Conservation (phyloP, 2,113 vertebrate species). For the Tychaedon coryphoeus region DNA sequence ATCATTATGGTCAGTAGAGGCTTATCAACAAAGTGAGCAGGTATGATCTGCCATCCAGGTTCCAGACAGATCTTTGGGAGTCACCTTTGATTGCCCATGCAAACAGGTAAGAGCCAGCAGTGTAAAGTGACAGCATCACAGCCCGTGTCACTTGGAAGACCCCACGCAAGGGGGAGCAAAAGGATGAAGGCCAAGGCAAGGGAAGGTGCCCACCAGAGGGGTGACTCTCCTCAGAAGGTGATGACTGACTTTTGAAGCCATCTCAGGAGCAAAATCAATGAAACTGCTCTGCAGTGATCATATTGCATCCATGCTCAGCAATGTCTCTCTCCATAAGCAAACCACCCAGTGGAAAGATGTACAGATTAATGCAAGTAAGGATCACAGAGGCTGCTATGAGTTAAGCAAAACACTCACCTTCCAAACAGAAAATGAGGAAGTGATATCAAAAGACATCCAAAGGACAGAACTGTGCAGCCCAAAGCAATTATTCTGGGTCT, state of each 20-base stretch:
- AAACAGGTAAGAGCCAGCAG: background rate
- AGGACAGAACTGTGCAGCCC: slow-evolving; percentile 83
- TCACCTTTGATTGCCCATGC: background rate
- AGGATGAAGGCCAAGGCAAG: background rate
- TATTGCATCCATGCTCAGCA: background rate
- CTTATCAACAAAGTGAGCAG: background rate
- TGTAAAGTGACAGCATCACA: background rate
- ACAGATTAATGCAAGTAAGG: background rate
- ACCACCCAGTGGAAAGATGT: background rate
- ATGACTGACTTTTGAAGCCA: background rate
- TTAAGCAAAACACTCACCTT: slow-evolving; percentile 72
- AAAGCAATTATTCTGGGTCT: slow-evolving; percentile 87
- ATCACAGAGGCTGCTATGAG: background rate
- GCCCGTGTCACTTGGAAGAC: background rate
- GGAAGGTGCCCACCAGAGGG: background rate
- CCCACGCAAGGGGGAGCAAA: background rate
- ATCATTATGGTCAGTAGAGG: background rate
- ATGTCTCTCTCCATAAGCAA: background rate
- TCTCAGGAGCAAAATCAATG: background rate
- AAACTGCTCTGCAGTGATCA: background rate
- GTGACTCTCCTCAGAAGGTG: background rate
- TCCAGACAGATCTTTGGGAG: background rate
- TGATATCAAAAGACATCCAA: slow-evolving; percentile 88
- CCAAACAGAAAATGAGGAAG: slow-evolving; percentile 92
- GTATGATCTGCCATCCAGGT: background rate